Evolutionary conservation across 2,797 vertebrate species (phyloP).

Genomic region (Stomatorhinus walkeri): DNA sequence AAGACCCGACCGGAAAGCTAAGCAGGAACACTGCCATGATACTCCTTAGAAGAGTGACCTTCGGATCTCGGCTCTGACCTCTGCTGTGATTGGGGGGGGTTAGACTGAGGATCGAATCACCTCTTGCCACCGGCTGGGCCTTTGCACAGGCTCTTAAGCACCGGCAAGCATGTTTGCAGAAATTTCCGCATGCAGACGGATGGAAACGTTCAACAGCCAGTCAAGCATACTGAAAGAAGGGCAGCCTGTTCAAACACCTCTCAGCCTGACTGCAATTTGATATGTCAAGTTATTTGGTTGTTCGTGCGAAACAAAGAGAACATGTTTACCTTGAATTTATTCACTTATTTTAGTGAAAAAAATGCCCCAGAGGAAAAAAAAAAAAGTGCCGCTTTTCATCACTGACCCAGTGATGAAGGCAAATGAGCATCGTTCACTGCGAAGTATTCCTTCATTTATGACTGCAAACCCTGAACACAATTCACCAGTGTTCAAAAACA

Average conservation of each 20-base stretch:
- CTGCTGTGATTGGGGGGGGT: constrained; percentile 26
- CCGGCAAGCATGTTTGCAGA: not conserved
- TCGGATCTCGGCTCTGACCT: constrained; percentile 22
- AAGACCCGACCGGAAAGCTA: constrained; percentile 3
- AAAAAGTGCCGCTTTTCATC: not conserved
- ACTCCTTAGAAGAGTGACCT: constrained; percentile 27
- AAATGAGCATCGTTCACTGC: not conserved
- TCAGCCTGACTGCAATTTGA: not conserved
- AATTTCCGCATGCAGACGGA: not conserved
- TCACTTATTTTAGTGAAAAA: not conserved
- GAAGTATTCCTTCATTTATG: not conserved
- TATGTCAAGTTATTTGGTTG: not conserved
- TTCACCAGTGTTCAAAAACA: not conserved
- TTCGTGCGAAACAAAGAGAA: not conserved
- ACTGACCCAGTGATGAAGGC: not conserved
- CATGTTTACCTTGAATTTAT: not conserved
- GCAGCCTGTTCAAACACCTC: not conserved
- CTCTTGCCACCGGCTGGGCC: not conserved
- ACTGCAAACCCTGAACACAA: not conserved
- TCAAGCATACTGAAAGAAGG: not conserved
- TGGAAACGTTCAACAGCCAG: not conserved
- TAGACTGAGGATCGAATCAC: constrained; percentile 27
- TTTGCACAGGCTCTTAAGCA: not conserved
- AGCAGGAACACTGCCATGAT: constrained; percentile 16
- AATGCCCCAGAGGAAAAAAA: not conserved